A percentile compares a stretch with the other conserved stretches of the same genome.
Conservation (phyloP, 2,113 vertebrate species). For the Trichechus manatus region DNA sequence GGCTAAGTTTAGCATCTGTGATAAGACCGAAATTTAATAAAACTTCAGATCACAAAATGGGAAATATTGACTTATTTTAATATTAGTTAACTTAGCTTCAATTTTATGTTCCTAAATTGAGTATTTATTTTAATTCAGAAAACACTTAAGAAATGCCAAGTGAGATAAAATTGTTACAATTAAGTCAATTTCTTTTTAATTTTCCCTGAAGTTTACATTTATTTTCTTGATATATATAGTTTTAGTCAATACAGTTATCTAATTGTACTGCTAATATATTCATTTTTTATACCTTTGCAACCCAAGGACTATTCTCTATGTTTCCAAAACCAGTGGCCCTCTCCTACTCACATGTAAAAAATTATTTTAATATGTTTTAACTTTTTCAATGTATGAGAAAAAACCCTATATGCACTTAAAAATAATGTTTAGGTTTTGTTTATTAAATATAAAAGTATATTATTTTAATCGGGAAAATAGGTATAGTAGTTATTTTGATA, state of each 20-base stretch:
- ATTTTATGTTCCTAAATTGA: not conserved
- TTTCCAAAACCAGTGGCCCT: not conserved
- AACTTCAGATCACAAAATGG: not conserved
- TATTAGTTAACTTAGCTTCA: not conserved
- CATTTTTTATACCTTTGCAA: not conserved
- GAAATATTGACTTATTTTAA: not conserved
- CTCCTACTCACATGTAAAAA: not conserved
- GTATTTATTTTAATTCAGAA: not conserved
- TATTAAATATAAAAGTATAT: not conserved
- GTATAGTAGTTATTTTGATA: not conserved
- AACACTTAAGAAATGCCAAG: not conserved
- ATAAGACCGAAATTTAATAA: not conserved
- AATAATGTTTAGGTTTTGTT: not conserved
- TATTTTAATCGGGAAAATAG: not conserved
- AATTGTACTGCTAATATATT: not conserved
- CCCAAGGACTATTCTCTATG: not conserved
- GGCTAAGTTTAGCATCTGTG: not conserved
- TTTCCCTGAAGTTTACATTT: not conserved
- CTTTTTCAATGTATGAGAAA: not conserved
- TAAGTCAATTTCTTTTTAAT: not conserved
- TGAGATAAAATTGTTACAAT: not conserved
- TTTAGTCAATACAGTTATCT: not conserved
- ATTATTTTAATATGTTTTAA: not conserved
- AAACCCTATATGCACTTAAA: not conserved
- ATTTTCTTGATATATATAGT: not conserved